Evolutionary conservation across 1,140 invertebrate species (phyloP), one percentile per base, ranked within the genome.

Genomic region (Protaetia brevitarsis): DNA sequence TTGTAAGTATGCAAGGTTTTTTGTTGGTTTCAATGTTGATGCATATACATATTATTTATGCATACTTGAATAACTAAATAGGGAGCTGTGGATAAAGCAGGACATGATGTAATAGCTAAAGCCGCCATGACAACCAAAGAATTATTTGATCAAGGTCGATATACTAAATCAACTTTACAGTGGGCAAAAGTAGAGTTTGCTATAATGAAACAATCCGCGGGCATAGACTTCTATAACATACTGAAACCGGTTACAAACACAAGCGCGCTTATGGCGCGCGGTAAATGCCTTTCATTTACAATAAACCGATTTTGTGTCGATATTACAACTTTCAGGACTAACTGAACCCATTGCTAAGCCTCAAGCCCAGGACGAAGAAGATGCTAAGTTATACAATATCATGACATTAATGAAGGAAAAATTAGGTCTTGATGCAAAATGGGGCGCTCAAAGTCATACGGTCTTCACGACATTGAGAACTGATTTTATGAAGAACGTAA

Each of bases 401-500:
- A 94, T 95, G 91, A 84, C 83, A 0, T 71, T 78, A 34, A 88
- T 93, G 0, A 88, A 85, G 66, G 63, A 83, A 58, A 85, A 85
- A 5, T 79, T 93, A 0, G 76, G 72, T n/a, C 75, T 79, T 0
- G 78, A 84, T 45, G 84, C 88, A 0, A 92, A 88, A 84, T 93
- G 89, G 87, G 86, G 85, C 34, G 74, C 71, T 4, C 86, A 88
- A 71, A 83, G 84, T 4, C 67, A 68, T 3, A 23, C 64, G 0
- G 91, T 94, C 0, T 94, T 93, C 76, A 64, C 73, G 30, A 77
- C 74, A 10, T 82, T 92, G 26, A 68, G 63, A 13, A 84, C 68
- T 16, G 93, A 95, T 74, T 95, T 95, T 71, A 95, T 95, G 92
- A 92, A 91, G 74, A 90, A 92, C 10, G 91, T 90, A 23, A 85